A percentile compares a stretch with the other conserved stretches of the same genome.
Conservation (phyloP, 2,113 vertebrate genomes). For the Gulo gulo region DNA sequence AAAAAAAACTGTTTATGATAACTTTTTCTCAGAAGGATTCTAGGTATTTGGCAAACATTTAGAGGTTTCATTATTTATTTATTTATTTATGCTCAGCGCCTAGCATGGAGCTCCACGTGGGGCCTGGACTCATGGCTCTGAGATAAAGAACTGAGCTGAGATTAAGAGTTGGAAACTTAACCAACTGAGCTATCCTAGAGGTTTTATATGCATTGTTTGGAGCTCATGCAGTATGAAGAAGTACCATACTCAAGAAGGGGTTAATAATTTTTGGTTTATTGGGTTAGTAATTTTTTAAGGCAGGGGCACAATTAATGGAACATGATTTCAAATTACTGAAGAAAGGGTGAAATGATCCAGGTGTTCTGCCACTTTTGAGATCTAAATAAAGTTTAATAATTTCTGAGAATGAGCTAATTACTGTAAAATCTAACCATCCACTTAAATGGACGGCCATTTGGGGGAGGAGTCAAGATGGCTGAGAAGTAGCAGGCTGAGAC, state of each 20-base stretch:
- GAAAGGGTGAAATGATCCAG: background rate
- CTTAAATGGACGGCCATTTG: background rate
- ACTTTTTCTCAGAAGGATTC: background rate
- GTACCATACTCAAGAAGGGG: background rate
- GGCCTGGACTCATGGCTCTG: no score
- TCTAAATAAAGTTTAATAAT: background rate
- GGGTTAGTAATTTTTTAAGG: background rate
- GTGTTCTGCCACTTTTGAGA: background rate
- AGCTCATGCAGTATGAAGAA: background rate
- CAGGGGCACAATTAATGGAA: background rate
- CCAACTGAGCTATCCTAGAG: background rate
- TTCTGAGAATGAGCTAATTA: background rate
- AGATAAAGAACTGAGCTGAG: no score
- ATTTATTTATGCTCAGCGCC: no score
- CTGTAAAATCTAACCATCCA: background rate
- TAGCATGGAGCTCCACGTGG: no score
- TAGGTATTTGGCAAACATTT: background rate
- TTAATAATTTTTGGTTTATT: background rate
- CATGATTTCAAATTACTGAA: background rate
- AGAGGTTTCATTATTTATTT: background rate
- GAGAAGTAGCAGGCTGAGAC: no score
- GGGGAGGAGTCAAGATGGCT: no score
- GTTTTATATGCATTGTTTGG: background rate
- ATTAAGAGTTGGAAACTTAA: no score
- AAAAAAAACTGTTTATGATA: background rate